Evolutionary conservation across 2,797 vertebrate genomes (phyloP).

Genomic region (Sternarchorhynchus goeldii): DNA sequence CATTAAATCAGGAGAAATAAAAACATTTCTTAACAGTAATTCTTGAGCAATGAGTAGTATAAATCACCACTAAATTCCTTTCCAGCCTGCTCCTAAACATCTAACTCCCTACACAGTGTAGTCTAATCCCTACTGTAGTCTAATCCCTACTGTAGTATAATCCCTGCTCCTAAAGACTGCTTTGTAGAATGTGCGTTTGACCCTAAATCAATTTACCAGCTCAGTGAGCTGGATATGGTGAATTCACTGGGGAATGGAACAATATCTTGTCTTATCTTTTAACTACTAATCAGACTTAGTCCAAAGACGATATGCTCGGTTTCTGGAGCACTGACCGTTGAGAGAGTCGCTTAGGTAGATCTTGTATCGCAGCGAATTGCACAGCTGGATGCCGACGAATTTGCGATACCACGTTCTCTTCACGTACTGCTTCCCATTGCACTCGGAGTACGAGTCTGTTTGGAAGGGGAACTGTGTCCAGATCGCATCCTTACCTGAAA

Average conservation of each 20-base stretch:
- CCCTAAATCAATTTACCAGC: too few relatives aligned
- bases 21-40: neutral
- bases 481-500: conserved; percentile 90
- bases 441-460: conserved; percentile 88
- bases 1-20: neutral
- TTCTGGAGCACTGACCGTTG: conserved; percentile 76
- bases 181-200: too few relatives aligned
- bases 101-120: neutral
- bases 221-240: too few relatives aligned
- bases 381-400: conserved; percentile 94
- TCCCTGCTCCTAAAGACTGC: too few relatives aligned
- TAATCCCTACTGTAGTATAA: neutral
- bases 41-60: neutral
- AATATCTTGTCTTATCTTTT: too few relatives aligned
- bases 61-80: neutral
- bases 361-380: conserved; percentile 96
- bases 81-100: neutral
- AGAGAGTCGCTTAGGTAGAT: conserved; percentile 96
- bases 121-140: neutral
- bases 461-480: conserved; percentile 94
- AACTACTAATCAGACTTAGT: neutral
- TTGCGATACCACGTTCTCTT: conserved; percentile 98
- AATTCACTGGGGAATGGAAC: too few relatives aligned
- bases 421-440: conserved; percentile 89
- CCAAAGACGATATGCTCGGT: neutral